Base-by-base conservation (phyloP, 2,888 invertebrate genomes). In the Ashinkailepas kermadecensis region DNA sequence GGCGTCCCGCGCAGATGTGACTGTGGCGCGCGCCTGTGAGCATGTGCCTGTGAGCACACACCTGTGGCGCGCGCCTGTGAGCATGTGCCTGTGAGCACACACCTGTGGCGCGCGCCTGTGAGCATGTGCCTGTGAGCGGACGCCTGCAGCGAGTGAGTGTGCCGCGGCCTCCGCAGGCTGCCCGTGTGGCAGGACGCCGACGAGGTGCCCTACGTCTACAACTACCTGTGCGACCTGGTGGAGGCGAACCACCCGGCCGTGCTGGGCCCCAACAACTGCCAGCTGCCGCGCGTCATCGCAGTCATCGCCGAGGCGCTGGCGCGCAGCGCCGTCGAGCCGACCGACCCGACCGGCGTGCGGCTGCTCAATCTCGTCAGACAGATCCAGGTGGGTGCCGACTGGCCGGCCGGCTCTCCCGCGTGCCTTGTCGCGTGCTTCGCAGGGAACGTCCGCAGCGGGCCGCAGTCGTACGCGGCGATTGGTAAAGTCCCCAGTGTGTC, bases 111-210 rank as follows among this genome's bases (percentile, higher is more conserved):
- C 39, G 39, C 39, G 39, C 39, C 39, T 39, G 39, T 39, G 39
- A 39, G 39, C 39, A 39, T 4, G 39, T 39, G 39, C 1, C 39
- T 39, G n/a, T n/a, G 39, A 39, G 39, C 4, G 4, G 1, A 4
- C 39, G 39, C 39, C 39, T 39, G 39, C 39, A 39, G 39, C 39
- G 39, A 39, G 39, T 39, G 39, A 39, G 39, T 4, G 39, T 39
- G 39, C 39, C 39, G 39, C 39, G 2, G 39, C 39, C 39, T 39
- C 67, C 25, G 56, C 25, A 99, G 99, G 98, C 90, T 99, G 86
- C 99, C 99, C 13, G 96, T 98, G 65, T 92, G 94, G 85, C 98
- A 98, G 87, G 99, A 99, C 88, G 91, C 92, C 21, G 99, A 98
- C 85, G 99, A 99, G 89, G 95, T 97, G 80, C 94, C 95, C 56